phyloP scores from a whole-genome alignment of 2,797 vertebrate species.

The Cyclopterus lumpus region DNA sequence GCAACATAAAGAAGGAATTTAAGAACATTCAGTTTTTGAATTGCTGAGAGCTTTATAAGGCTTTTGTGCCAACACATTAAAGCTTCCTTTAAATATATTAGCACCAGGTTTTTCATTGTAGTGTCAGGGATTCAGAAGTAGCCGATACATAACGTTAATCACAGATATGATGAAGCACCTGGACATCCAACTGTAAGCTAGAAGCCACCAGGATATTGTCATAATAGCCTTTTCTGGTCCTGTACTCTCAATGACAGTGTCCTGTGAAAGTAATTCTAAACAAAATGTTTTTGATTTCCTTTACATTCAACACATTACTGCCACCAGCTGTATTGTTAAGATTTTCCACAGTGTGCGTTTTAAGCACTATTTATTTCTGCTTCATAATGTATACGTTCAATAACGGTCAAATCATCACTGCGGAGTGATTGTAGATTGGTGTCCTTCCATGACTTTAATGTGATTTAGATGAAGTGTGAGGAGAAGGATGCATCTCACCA shows the following conservation, averaged over 20 bases:
- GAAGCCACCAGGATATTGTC: conserved; percentile 1
- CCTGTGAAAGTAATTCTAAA: conserved; percentile 2
- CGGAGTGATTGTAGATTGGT: neutral
- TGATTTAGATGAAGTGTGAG: neutral
- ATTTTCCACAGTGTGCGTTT: neutral
- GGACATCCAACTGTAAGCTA: conserved; percentile 1
- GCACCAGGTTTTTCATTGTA: conserved; percentile 1
- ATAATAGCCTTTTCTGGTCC: conserved; percentile 5
- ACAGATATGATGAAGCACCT: conserved; percentile 3
- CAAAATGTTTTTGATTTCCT: neutral
- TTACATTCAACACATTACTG: neutral
- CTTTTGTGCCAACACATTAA: neutral
- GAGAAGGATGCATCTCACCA: neutral
- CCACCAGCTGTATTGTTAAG: neutral
- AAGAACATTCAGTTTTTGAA: neutral
- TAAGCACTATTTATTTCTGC: neutral
- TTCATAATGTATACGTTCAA: neutral
- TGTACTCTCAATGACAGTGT: neutral
- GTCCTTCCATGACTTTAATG: neutral
- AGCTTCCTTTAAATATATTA: conserved; percentile 3
- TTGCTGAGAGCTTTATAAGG: neutral
- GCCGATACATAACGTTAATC: conserved; percentile 6
- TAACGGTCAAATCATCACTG: neutral
- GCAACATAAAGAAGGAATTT: neutral
- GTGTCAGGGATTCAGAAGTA: conserved; percentile 5